Percentiles rank a stretch among this genome's conserved stretches.
Conservation (phyloP, 2,888 invertebrate genomes). For the Diplolepis rosae region DNA sequence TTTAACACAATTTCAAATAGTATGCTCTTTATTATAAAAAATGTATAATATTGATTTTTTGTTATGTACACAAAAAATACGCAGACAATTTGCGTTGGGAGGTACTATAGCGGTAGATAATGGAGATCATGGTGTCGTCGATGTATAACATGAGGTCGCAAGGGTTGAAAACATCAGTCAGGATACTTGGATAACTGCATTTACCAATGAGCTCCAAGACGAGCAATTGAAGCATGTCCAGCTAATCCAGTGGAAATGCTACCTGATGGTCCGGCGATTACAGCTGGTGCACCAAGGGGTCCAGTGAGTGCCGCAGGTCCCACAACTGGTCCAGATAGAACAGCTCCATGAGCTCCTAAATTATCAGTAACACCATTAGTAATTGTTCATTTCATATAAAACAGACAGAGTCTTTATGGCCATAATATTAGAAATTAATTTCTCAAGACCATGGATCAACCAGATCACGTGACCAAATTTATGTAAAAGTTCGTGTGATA, state of each 20-base stretch:
- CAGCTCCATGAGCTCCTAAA: constrained; percentile 60
- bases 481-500: no score
- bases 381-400: no score
- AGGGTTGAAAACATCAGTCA: constrained; percentile 55
- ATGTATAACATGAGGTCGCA: constrained; percentile 52
- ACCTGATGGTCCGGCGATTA: constrained; percentile 70
- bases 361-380: constrained; percentile 21
- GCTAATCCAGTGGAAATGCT: constrained; percentile 60
- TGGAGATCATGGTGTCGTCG: constrained; percentile 63
- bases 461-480: no score
- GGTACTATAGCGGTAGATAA: constrained; percentile 66
- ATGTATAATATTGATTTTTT: constrained; percentile 53
- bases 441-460: no score
- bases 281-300: constrained; percentile 60
- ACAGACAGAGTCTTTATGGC: no score
- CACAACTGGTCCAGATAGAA: constrained; percentile 65
- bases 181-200: constrained; percentile 20
- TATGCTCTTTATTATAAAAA: constrained; percentile 62
- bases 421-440: no score
- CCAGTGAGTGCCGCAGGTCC: constrained; percentile 66
- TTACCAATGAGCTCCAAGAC: constrained; percentile 60
- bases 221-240: constrained; percentile 60
- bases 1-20: background rate
- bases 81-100: constrained; percentile 49
- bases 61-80: constrained; percentile 60